A percentile compares a stretch with the other conserved stretches of the same genome.
phyloP scores from a whole-genome alignment of 2,888 invertebrate genomes.

The Auanema sp. region DNA sequence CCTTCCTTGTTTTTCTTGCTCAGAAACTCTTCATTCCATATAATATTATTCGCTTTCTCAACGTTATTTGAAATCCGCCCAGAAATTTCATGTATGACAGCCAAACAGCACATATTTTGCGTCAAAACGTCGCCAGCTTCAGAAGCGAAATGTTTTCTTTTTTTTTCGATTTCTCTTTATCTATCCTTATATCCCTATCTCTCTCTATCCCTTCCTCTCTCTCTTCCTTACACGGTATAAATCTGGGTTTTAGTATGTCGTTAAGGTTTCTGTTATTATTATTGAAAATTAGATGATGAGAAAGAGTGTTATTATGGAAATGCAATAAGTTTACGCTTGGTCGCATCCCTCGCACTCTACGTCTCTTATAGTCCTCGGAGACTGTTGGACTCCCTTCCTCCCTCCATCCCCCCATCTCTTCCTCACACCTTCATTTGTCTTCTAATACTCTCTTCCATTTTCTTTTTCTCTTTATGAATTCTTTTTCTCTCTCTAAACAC shows the following conservation, averaged over 20 bases:
- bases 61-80: too few species aligned
- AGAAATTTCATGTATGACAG: too few species aligned
- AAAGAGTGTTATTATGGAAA: slow-evolving; percentile 5
- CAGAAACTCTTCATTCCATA: too few species aligned
- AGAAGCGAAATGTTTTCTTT: background rate
- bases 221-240: background rate
- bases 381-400: slow-evolving; percentile 3
- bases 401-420: background rate
- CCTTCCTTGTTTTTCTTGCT: too few species aligned
- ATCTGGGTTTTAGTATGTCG: too few species aligned
- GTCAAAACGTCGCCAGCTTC: too few species aligned
- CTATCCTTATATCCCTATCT: slow-evolving; percentile 4
- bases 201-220: background rate
- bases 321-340: slow-evolving; percentile 5
- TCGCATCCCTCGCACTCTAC: background rate
- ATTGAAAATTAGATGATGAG: slow-evolving; percentile 5
- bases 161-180: slow-evolving; percentile 10
- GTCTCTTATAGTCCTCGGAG: background rate
- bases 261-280: background rate
- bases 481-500: background rate
- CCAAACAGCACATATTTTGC: too few species aligned
- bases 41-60: too few species aligned
- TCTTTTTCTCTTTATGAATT: background rate
- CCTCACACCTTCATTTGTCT: background rate
- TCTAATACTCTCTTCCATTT: background rate